A percentile compares a stretch with the other conserved stretches of the same genome.
phyloP scores from a whole-genome alignment of 2,113 vertebrate genomes.

The Nymphicus hollandicus region DNA sequence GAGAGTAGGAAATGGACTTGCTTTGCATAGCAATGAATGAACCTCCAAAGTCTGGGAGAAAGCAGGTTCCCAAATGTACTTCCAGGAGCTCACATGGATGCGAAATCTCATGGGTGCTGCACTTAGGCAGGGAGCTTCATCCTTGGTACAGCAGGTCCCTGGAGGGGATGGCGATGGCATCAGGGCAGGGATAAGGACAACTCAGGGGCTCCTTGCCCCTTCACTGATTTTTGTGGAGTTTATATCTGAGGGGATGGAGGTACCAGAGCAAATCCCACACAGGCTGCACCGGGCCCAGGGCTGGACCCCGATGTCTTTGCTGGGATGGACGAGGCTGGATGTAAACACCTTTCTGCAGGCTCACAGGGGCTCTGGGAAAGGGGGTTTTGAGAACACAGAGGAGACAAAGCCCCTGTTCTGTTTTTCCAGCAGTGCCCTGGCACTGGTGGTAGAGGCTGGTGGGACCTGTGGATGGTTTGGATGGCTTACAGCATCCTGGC shows the following conservation, averaged over 20 bases:
- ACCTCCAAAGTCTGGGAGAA: slow-evolving; percentile 5
- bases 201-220: background rate
- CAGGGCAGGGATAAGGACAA: background rate
- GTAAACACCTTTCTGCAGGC: background rate
- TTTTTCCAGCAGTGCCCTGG: background rate
- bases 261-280: background rate
- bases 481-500: background rate
- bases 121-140: background rate
- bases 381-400: background rate
- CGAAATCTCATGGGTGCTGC: background rate
- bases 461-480: background rate
- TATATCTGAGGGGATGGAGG: background rate
- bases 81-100: background rate
- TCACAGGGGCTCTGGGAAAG: background rate
- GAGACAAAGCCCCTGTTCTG: background rate
- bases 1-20: background rate
- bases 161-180: background rate
- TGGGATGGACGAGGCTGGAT: background rate
- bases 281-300: background rate
- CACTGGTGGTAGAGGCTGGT: background rate
- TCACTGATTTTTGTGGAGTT: background rate
- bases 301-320: background rate
- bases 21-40: slow-evolving; percentile 61
- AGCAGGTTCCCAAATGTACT: background rate
- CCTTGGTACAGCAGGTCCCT: background rate